phyloP scores from a whole-genome alignment of 1,140 invertebrate genomes.

The Drosophila bipectinata region DNA sequence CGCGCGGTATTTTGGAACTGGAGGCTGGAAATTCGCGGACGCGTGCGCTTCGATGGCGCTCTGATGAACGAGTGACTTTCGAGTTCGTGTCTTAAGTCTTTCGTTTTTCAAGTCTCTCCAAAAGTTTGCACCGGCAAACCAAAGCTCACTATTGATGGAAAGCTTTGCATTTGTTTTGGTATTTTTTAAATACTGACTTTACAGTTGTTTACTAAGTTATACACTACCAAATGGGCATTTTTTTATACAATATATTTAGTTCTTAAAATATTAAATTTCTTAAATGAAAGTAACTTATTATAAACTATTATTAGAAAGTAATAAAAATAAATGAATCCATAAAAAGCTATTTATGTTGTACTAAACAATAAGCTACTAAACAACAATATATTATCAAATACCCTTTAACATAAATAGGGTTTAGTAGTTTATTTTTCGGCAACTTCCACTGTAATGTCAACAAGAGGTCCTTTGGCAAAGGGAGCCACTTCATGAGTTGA shows the following conservation, averaged over 20 bases:
- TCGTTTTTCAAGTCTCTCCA: conserved; percentile 38
- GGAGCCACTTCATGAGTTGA: conserved; percentile 59
- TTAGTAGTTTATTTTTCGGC: conserved; percentile 14
- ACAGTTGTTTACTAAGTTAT: background rate
- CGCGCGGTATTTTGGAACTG: conserved; percentile 34
- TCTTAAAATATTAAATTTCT: too few relatives aligned
- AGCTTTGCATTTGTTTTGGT: conserved; percentile 34
- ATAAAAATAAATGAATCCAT: too few relatives aligned
- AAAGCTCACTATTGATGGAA: conserved; percentile 38
- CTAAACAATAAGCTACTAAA: too few relatives aligned
- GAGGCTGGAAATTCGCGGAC: conserved; percentile 1
- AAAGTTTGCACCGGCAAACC: conserved; percentile 7
- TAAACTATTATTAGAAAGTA: too few relatives aligned
- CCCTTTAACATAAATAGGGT: background rate
- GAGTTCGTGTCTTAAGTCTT: conserved; percentile 69
- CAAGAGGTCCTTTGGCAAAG: conserved; percentile 65
- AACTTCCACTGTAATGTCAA: conserved; percentile 55
- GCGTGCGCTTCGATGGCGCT: conserved; percentile 61
- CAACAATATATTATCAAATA: background rate
- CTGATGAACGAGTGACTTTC: conserved; percentile 54
- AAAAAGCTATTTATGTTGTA: too few relatives aligned
- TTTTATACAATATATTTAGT: background rate
- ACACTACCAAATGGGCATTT: background rate
- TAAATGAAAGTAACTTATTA: too few relatives aligned
- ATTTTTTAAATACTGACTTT: conserved; percentile 21